These are phyloP conservation scores for Nowickia ferox DNA, from an alignment of 2,888 invertebrate genomes.

Conservation along the genomic window DNA sequence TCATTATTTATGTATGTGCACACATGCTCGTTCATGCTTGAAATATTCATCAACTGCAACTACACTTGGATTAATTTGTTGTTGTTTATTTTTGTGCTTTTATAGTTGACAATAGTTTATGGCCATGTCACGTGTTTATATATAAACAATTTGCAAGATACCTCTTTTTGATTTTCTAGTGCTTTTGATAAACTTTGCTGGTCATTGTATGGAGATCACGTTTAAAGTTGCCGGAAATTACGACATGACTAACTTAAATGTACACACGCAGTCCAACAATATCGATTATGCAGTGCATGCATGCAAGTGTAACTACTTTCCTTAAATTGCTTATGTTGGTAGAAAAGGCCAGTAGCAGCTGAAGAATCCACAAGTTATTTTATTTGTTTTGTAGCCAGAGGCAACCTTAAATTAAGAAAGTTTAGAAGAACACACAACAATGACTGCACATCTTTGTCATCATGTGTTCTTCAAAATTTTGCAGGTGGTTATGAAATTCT, in stretches of 20 bases:
- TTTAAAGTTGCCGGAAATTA: slow-evolving; percentile 90
- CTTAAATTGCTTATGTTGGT: not conserved
- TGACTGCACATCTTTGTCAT: not conserved
- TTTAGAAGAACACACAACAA: slow-evolving; percentile 3
- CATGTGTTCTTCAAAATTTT: not conserved
- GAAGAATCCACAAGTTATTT: not conserved
- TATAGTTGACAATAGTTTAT: slow-evolving; percentile 90
- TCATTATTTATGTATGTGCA: too few species aligned
- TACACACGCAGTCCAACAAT: not conserved
- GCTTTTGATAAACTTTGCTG: slow-evolving; percentile 86
- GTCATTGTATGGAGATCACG: slow-evolving; percentile 87
- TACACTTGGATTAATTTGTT: slow-evolving; percentile 83
- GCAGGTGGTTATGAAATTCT: slow-evolving; percentile 14
- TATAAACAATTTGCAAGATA: slow-evolving; percentile 84
- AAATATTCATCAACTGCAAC: not conserved
- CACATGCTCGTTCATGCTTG: not conserved
- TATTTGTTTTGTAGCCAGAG: not conserved
- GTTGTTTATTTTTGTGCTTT: slow-evolving; percentile 33
- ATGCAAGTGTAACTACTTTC: not conserved
- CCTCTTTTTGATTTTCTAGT: slow-evolving; percentile 88
- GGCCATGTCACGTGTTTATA: slow-evolving; percentile 88
- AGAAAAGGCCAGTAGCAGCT: not conserved
- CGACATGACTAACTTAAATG: slow-evolving; percentile 1
- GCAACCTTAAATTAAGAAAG: slow-evolving; percentile 14
- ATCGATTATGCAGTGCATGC: not conserved